These are phyloP conservation scores for Yponomeuta sedellus DNA, from an alignment of 2,888 invertebrate genomes.

Conservation along the genomic window DNA sequence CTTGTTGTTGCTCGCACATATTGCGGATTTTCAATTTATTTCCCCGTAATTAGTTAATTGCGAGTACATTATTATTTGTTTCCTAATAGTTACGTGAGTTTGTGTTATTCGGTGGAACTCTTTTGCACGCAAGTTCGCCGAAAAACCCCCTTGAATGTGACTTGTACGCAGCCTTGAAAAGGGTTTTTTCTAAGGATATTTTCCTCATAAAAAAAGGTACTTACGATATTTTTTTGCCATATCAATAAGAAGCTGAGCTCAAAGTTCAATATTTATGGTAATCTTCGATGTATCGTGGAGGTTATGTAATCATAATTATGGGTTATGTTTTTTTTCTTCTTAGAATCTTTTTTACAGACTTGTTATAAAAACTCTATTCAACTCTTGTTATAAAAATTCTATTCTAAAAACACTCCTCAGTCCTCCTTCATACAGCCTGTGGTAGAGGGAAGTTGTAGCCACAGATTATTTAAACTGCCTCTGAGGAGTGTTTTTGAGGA, in stretches of 20 bases:
- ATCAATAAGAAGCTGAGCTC: not conserved
- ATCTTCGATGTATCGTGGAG: not conserved
- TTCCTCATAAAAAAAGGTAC: not conserved
- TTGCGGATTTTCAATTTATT: not conserved
- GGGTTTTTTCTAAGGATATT: not conserved
- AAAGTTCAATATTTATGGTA: not conserved
- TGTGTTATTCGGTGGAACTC: not conserved
- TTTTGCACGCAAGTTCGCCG: not conserved
- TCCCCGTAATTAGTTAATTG: not conserved
- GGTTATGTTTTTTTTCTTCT: not conserved
- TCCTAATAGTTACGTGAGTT: not conserved
- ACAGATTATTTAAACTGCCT: too few species aligned
- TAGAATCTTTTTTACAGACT: too few species aligned
- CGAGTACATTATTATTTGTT: not conserved
- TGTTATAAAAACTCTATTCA: too few species aligned
- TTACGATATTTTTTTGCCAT: not conserved
- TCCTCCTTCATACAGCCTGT: too few species aligned
- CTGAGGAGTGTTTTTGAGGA: too few species aligned
- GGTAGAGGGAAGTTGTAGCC: too few species aligned
- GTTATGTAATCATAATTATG: not conserved
- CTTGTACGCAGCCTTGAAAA: not conserved
- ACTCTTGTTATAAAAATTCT: too few species aligned
- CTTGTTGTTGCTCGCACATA: not conserved
- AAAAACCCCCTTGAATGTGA: not conserved
- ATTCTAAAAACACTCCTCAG: too few species aligned